Percentiles rank a stretch among this genome's conserved stretches.
Conservation (phyloP, 1,140 invertebrate genomes). For the Ladona fulva region DNA sequence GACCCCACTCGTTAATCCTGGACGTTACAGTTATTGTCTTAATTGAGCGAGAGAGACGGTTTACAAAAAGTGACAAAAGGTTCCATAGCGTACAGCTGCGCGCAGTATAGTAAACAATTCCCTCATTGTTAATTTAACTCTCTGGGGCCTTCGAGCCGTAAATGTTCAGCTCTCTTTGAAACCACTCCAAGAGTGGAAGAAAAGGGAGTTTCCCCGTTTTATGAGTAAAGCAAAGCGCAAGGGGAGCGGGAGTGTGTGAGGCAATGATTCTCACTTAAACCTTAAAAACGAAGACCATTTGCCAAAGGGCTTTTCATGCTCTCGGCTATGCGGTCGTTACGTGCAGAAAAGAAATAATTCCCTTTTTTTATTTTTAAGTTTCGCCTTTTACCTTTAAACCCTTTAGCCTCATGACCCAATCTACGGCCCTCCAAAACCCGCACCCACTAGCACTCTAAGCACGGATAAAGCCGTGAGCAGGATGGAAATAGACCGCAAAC, state of each 20-base stretch:
- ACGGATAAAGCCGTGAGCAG: background rate
- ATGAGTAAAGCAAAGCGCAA: background rate
- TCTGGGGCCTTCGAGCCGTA: background rate
- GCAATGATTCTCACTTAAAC: conserved; percentile 9
- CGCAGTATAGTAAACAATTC: background rate
- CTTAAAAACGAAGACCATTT: background rate
- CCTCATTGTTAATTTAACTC: background rate
- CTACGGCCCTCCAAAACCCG: background rate
- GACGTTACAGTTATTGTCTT: too few species aligned
- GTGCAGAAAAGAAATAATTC: background rate
- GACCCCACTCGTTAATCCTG: too few species aligned
- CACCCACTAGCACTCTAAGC: background rate
- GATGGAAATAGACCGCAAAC: background rate
- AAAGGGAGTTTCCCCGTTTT: background rate
- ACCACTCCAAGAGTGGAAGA: background rate
- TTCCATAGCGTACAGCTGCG: background rate
- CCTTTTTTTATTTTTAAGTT: background rate
- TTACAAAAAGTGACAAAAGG: too few species aligned
- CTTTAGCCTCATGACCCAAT: background rate
- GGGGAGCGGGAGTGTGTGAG: background rate
- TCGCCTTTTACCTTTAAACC: background rate
- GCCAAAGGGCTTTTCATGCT: background rate
- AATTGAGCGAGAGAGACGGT: too few species aligned
- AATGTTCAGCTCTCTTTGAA: background rate
- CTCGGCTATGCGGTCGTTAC: background rate